Evolutionary conservation across 2,888 invertebrate genomes (phyloP), one percentile per base, ranked within the genome.

Genomic region (Noctua comes): DNA sequence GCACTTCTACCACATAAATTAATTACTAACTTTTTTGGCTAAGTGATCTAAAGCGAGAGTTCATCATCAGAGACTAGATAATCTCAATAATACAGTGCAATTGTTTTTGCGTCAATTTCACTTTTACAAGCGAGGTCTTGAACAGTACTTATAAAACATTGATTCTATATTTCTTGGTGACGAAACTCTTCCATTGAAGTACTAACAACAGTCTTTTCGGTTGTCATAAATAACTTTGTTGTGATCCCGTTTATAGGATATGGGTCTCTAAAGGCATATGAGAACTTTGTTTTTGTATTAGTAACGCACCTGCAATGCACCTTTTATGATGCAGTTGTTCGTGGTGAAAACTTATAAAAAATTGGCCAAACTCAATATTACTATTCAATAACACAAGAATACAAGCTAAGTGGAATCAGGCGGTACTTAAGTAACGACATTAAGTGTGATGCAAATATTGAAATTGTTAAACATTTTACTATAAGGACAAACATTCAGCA

Each of bases 21-120:
- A 62, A 69, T 62, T 43, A 69, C 18, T 4, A 43, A 51, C 7
- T 43, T 69, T 57, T 76, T 77, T 77, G 24, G 31, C 48, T 31
- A 18, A 40, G 16, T 10, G 10, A 16, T 10, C 6, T 71, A 21
- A n/a, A 46, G 5, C 31, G 1, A 62, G 21, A 31, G 10, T 62
- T 62, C 8, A 1, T n/a, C n/a, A 10, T 21, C 18, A 13, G 27
- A 59, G 18, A 31, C 31, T 2, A 62, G 16, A 59, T 27, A 62
- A 62, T 18, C 2, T 6, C 8, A 11, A 27, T 59, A 31, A 27
- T 62, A 31, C 3, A 31, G 18, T 31, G 7, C 18, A 31, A 31
- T 31, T 31, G 16, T 43, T 62, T 27, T 18, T 62, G 7, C 8
- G 18, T 8, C 31, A 43, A 18, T 68, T n/a, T n/a, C 24, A 24